Evolutionary conservation across 2,797 vertebrate genomes (phyloP), one percentile per base, ranked within the genome.

Genomic region (Brachyalestes nurse): DNA sequence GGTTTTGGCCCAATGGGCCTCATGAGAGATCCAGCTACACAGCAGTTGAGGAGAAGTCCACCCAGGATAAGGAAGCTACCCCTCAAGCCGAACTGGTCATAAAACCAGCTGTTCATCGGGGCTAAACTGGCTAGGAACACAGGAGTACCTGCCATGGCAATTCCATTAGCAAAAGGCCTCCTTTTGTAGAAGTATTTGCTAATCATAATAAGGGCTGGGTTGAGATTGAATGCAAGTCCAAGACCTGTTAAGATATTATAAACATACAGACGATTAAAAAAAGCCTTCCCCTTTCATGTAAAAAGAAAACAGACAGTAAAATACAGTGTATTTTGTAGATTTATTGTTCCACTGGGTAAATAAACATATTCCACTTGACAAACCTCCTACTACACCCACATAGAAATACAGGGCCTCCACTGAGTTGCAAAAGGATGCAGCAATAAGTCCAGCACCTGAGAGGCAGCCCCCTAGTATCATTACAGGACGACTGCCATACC

Each of bases 141-240:
- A 0, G 97, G 97, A 78, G 97, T 99, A 60, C 98, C 98, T 0
- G 98, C 98, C 98, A 99, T 99, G 0, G 98, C 97, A 72, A 99
- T 89, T 47, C 98, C 97, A 10, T 98, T 99, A 38, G 98, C 98
- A 86, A 99, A 90, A 0, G 98, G 97, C 13, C 97, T 93, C 74
- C 40, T 97, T 70, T 96, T 96, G 91, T 94, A 99, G 93, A 99
- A 99, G 86, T 99, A 99, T 83, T 96, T 99, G 87, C 97, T 97
- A 1, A 99, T 99, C 97, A 99, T 99, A 14, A 97, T 99, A 81
- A 99, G 94, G 75, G 98, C 96, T 23, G 98, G 98, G 87, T 99
- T 99, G 83, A 99, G 94, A 90, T 99, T 99, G 89, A 99, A 98
- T 0, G 97, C 93, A 62, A 99, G 91, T 77, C 98, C 98, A 77